Evolutionary conservation across 2,888 invertebrate genomes (phyloP).

Genomic region (Drosophila stalkeri): DNA sequence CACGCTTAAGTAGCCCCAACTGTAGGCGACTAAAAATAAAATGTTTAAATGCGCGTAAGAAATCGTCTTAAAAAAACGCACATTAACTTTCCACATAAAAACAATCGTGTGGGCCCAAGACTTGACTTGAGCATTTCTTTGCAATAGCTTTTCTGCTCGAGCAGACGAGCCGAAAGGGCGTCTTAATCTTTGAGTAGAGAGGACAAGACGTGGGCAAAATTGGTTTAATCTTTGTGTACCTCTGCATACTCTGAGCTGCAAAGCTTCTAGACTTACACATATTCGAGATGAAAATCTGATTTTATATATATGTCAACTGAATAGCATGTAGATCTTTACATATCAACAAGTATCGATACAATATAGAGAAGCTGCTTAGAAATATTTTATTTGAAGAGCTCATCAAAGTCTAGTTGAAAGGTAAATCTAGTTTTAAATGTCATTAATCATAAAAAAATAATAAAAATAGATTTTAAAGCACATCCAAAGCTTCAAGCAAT

Average conservation of each 20-base stretch:
- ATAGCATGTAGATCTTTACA: background rate
- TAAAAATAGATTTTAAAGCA: background rate
- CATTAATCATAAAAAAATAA: background rate
- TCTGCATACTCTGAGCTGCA: background rate
- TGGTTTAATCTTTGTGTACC: background rate
- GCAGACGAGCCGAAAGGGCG: slow-evolving; percentile 29
- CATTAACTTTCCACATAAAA: slow-evolving; percentile 68
- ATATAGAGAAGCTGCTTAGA: background rate
- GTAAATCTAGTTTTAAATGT: background rate
- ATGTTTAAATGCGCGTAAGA: slow-evolving; percentile 67
- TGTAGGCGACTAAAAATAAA: slow-evolving; percentile 39
- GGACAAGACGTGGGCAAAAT: background rate
- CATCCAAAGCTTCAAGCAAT: background rate
- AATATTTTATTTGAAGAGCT: background rate
- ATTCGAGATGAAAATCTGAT: background rate
- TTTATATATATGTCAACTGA: background rate
- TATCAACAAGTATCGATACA: background rate
- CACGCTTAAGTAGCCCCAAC: slow-evolving; percentile 11
- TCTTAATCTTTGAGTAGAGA: slow-evolving; percentile 3
- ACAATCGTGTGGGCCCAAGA: slow-evolving; percentile 40
- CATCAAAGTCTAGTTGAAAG: too few species aligned
- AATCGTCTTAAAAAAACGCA: slow-evolving; percentile 67
- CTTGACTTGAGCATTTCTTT: slow-evolving; percentile 30
- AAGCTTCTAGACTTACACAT: background rate
- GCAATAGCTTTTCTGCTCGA: slow-evolving; percentile 3